These are phyloP conservation scores for Lutjanus campechanus DNA, from an alignment of 2,797 vertebrate species.

Conservation along the genomic window DNA sequence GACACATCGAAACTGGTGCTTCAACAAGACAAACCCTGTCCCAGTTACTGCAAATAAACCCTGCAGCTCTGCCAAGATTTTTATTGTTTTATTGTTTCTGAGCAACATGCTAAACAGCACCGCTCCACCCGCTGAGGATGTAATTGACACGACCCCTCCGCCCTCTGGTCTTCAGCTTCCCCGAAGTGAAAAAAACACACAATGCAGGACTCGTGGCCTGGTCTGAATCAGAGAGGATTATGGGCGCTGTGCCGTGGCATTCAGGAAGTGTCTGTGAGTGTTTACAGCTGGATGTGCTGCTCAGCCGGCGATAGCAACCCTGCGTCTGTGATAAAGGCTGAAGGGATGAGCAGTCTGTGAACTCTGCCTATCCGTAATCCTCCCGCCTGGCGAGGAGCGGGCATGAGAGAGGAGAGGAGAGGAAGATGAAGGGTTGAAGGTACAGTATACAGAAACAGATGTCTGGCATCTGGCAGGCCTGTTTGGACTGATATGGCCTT, in stretches of 20 bases:
- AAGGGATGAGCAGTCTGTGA: slow-evolving; percentile 64
- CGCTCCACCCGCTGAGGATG: slow-evolving; percentile 1
- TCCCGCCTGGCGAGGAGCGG: slow-evolving; percentile 42
- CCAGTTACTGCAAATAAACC: slow-evolving; percentile 17
- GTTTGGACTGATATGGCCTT: slow-evolving; percentile 29
- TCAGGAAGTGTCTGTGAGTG: slow-evolving; percentile 46
- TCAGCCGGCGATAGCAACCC: slow-evolving; percentile 62
- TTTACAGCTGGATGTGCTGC: slow-evolving; percentile 65
- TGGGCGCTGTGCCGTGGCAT: slow-evolving; percentile 49
- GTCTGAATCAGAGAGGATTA: slow-evolving; percentile 60
- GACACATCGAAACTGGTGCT: slow-evolving; percentile 13
- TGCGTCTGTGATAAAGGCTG: slow-evolving; percentile 59
- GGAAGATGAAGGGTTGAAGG: slow-evolving; percentile 47
- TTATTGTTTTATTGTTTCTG: slow-evolving; percentile 38
- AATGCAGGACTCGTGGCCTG: slow-evolving; percentile 42
- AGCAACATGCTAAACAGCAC: slow-evolving; percentile 3
- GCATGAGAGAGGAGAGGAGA: slow-evolving; percentile 7
- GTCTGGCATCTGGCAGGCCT: slow-evolving; percentile 67
- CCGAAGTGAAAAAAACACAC: slow-evolving; percentile 18
- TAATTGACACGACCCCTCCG: slow-evolving; percentile 37
- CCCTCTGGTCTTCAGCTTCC: slow-evolving; percentile 2
- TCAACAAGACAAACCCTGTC: slow-evolving; percentile 17
- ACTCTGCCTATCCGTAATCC: slow-evolving; percentile 63
- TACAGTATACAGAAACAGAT: slow-evolving; percentile 56
- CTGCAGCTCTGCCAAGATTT: neutral